Percentiles rank a stretch among this genome's conserved stretches.
Conservation (phyloP, 2,113 vertebrate genomes). For the Heterotilapia buettikoferi region DNA sequence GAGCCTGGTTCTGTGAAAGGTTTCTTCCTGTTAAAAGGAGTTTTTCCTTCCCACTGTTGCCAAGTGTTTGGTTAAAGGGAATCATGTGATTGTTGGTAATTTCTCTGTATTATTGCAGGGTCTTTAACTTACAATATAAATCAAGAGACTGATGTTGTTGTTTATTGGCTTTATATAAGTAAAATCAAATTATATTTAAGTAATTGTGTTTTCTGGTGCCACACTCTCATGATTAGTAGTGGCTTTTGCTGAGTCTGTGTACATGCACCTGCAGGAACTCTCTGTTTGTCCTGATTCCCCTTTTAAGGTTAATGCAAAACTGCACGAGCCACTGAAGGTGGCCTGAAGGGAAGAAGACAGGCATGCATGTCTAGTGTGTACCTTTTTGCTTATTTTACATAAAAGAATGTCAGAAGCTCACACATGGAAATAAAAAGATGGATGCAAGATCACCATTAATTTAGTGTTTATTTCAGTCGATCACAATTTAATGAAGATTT, state of each 20-base stretch:
- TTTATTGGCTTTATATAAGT: background rate
- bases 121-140: background rate
- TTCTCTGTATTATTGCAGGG: background rate
- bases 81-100: background rate
- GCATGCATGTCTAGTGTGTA: background rate
- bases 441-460: background rate
- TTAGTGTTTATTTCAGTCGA: background rate
- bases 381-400: background rate
- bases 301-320: background rate
- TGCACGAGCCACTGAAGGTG: background rate
- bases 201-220: background rate
- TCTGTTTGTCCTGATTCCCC: fast-evolving
- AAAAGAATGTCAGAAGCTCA: background rate
- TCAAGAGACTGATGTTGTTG: fast-evolving
- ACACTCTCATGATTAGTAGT: background rate
- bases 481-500: background rate
- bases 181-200: background rate
- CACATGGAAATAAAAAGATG: background rate
- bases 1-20: background rate
- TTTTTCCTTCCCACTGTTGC: background rate
- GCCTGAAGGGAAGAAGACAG: background rate
- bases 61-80: background rate
- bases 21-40: background rate
- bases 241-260: background rate
- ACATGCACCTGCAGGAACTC: background rate